These are phyloP conservation scores for Drepana falcataria DNA, from an alignment of 2,888 invertebrate genomes.

Conservation along the genomic window DNA sequence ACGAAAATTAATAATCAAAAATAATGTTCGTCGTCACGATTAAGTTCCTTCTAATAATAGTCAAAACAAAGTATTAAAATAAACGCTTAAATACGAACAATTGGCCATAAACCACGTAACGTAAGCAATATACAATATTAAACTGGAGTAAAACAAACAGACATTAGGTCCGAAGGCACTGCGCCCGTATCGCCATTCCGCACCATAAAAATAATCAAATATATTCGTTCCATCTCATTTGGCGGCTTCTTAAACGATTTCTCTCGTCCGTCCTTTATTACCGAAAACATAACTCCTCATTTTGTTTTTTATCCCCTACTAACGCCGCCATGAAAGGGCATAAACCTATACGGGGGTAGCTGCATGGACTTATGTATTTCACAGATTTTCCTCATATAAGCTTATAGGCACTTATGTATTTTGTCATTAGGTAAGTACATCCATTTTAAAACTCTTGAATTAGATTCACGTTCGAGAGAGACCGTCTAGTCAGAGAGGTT, in stretches of 20 bases:
- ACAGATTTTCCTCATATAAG: conserved; percentile 44
- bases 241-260: conserved; percentile 78
- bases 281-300: conserved; percentile 79
- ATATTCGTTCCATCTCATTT: conserved; percentile 79
- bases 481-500: too few species aligned
- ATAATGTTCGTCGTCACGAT: not conserved
- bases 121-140: conserved; percentile 56
- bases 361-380: conserved; percentile 71
- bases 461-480: too few species aligned
- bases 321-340: conserved; percentile 55
- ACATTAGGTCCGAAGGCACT: conserved; percentile 57
- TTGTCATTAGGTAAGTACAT: not conserved
- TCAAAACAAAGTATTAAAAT: conserved; percentile 1
- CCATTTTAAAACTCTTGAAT: too few species aligned
- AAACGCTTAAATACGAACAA: conserved; percentile 17
- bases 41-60: conserved; percentile 11
- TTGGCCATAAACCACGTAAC: conserved; percentile 37
- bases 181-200: conserved; percentile 70
- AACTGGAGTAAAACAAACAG: conserved; percentile 71
- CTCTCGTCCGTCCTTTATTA: conserved; percentile 78
- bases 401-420: conserved; percentile 5
- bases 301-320: conserved; percentile 78
- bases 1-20: too few species aligned
- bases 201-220: conserved; percentile 78
- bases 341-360: conserved; percentile 62